Conservation (phyloP, 2,113 vertebrate genomes). For the Pelecanus crispus region DNA sequence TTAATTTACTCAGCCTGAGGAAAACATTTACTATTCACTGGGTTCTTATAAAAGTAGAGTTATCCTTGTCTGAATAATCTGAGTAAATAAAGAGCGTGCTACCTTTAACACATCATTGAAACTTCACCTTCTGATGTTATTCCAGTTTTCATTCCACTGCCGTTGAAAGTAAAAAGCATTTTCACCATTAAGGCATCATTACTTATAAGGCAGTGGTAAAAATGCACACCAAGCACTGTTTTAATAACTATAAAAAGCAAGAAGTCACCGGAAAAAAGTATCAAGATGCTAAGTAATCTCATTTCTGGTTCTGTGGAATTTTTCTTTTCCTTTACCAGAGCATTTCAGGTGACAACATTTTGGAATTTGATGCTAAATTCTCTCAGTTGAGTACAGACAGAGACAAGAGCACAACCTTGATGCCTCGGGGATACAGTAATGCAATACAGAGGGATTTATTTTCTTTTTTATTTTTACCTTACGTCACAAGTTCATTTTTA, state of each 20-base stretch:
- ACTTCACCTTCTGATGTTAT: not conserved
- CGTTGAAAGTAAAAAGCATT: not conserved
- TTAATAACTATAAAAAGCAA: not conserved
- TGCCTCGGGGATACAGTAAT: slow-evolving; percentile 3
- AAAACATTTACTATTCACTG: not conserved
- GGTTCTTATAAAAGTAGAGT: not conserved
- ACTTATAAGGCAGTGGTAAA: not conserved
- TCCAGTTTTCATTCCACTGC: not conserved
- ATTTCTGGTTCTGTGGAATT: not conserved
- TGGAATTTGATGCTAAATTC: slow-evolving; percentile 18
- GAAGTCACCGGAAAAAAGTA: not conserved
- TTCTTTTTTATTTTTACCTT: slow-evolving; percentile 56
- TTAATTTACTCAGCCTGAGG: not conserved
- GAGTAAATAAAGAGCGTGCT: not conserved
- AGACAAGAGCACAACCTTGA: not conserved
- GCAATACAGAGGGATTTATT: slow-evolving; percentile 39
- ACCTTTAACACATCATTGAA: not conserved
- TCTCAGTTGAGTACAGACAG: not conserved
- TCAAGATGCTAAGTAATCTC: not conserved
- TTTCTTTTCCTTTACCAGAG: not conserved
- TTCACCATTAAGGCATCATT: not conserved
- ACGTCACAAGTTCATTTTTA: slow-evolving; percentile 57
- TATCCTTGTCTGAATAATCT: not conserved
- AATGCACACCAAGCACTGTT: not conserved
- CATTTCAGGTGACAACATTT: slow-evolving; percentile 24